A percentile compares a stretch with the other conserved stretches of the same genome.
phyloP scores from a whole-genome alignment of 2,797 vertebrate species.

The Lepus oiostolus region DNA sequence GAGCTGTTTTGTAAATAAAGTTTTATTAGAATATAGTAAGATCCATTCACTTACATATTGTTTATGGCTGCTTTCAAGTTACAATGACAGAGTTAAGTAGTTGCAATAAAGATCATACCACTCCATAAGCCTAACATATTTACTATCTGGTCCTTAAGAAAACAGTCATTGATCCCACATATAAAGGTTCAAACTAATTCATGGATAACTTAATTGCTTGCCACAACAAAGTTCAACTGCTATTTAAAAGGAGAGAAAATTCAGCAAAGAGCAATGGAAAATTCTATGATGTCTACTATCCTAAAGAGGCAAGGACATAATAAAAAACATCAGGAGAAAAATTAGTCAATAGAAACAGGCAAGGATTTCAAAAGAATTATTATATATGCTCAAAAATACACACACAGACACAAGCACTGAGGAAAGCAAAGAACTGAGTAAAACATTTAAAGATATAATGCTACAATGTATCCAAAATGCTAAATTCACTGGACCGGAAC shows the following conservation, averaged over 20 bases:
- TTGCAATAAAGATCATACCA: background rate
- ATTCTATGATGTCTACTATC: background rate
- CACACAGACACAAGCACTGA: background rate
- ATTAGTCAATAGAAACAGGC: slow-evolving; percentile 1
- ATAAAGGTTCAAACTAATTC: background rate
- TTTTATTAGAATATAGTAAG: background rate
- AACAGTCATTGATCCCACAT: background rate
- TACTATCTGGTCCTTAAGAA: background rate
- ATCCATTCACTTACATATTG: background rate
- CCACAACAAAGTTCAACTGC: slow-evolving; percentile 11
- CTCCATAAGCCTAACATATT: background rate
- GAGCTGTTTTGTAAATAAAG: background rate
- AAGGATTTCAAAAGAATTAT: background rate
- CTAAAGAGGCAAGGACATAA: background rate
- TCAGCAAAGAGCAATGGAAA: background rate
- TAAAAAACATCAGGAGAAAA: slow-evolving; percentile 19
- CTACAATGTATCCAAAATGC: background rate
- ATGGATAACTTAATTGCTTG: background rate
- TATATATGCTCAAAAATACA: background rate
- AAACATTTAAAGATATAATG: slow-evolving; percentile 4
- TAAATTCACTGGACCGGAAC: background rate
- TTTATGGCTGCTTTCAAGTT: background rate
- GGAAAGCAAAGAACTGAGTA: slow-evolving; percentile 6
- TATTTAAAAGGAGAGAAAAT: slow-evolving; percentile 36
- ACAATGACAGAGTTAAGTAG: background rate